Evolutionary conservation across 1,140 invertebrate species (phyloP).

Genomic region (Trichonephila clavipes): DNA sequence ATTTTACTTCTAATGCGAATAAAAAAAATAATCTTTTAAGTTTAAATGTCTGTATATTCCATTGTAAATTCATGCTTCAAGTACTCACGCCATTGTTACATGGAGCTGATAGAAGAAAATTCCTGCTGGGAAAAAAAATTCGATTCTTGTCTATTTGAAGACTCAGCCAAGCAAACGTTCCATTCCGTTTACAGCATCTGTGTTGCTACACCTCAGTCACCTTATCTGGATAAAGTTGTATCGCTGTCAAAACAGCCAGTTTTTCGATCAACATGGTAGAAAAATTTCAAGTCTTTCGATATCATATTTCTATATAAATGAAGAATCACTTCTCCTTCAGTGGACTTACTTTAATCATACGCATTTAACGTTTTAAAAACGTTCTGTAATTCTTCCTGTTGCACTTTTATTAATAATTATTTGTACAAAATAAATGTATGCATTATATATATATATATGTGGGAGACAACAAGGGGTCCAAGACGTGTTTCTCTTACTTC

Average conservation of each 20-base stretch:
- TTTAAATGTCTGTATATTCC: not conserved
- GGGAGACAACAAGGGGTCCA: no score
- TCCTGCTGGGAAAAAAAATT: not conserved
- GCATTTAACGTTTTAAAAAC: no score
- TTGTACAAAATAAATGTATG: no score
- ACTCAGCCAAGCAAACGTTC: slow-evolving; percentile 18
- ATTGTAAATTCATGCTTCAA: not conserved
- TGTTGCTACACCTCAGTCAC: not conserved
- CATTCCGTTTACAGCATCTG: slow-evolving; percentile 30
- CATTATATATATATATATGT: no score
- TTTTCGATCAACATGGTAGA: not conserved
- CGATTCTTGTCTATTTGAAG: slow-evolving; percentile 40
- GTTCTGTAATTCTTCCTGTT: no score
- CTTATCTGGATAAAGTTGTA: slow-evolving; percentile 10
- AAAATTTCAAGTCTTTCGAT: not conserved
- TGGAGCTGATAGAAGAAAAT: not conserved
- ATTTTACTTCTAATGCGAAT: no score
- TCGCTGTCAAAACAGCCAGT: slow-evolving; percentile 33
- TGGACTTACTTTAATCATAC: no score
- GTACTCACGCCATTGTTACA: not conserved
- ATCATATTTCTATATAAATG: not conserved
- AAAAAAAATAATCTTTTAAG: no score
- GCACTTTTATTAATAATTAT: no score
- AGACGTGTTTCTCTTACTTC: no score
- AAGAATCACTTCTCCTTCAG: not conserved